A percentile compares a stretch with the other conserved stretches of the same genome.
These are phyloP conservation scores for Protophormia terraenovae DNA, from an alignment of 2,888 invertebrate species.

Conservation along the genomic window DNA sequence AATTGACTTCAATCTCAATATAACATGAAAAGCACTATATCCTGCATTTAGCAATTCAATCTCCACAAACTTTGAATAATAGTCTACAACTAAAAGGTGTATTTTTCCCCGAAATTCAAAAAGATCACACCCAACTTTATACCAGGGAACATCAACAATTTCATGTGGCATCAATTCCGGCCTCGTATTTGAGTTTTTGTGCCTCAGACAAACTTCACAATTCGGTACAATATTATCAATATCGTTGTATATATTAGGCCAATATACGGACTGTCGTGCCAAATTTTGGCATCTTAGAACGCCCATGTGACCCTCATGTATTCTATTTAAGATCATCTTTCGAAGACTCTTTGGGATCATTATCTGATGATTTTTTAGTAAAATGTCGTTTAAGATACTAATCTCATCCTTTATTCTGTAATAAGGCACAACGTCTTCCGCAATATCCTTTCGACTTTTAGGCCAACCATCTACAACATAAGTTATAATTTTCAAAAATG, in stretches of 20 bases:
- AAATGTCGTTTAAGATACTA: slow-evolving; percentile 48
- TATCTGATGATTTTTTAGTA: slow-evolving; percentile 56
- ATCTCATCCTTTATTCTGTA: slow-evolving; percentile 52
- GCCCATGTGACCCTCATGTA: slow-evolving; percentile 57
- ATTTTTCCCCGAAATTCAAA: no score
- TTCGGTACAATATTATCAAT: no score
- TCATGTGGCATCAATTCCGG: no score
- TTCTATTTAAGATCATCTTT: slow-evolving; percentile 5
- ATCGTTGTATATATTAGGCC: slow-evolving; percentile 57
- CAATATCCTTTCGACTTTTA: background rate
- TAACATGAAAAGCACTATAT: no score
- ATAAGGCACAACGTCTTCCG: slow-evolving; percentile 22
- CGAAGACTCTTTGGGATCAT: slow-evolving; percentile 44
- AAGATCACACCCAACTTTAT: no score
- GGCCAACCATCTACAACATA: background rate
- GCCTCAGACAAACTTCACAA: no score
- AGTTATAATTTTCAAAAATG: slow-evolving; percentile 36
- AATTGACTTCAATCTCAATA: no score
- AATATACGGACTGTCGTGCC: slow-evolving; percentile 53
- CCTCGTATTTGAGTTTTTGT: no score
- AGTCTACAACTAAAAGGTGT: no score
- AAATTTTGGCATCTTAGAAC: slow-evolving; percentile 41
- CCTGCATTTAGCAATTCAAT: no score
- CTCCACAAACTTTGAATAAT: no score
- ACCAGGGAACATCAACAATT: no score